These are phyloP conservation scores for Callyntrura guangdongensis DNA, from an alignment of 2,888 invertebrate species.

Conservation along the genomic window DNA sequence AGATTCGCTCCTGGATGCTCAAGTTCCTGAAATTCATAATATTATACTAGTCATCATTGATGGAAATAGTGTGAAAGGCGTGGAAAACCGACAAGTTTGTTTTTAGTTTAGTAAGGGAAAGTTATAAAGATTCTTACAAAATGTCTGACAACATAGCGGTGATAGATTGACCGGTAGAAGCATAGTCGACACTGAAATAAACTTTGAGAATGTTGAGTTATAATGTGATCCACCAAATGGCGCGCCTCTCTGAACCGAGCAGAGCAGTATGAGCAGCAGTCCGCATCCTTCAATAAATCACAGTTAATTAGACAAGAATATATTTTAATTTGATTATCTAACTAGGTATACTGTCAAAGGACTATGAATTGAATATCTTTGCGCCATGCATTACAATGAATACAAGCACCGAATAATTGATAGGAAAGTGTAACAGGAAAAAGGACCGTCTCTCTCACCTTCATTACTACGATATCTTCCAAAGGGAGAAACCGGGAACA, in stretches of 20 bases:
- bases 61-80: background rate
- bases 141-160: conserved; percentile 89
- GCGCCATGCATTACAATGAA: no score
- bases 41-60: no score
- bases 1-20: conserved; percentile 53
- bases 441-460: conserved; percentile 59
- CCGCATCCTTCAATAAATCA: conserved; percentile 86
- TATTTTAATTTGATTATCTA: background rate
- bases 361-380: no score
- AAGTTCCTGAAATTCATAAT: conserved; percentile 81
- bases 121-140: conserved; percentile 85
- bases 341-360: no score
- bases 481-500: conserved; percentile 35
- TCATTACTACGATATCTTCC: conserved; percentile 26
- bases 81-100: background rate
- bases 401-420: background rate
- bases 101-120: background rate
- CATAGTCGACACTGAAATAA: conserved; percentile 90
- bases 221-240: conserved; percentile 88
- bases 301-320: background rate
- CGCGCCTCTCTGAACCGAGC: conserved; percentile 86
- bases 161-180: conserved; percentile 89
- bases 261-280: conserved; percentile 89
- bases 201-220: conserved; percentile 89
- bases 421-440: no score